These are phyloP conservation scores for Caenorhabditis auriculariae DNA, from an alignment of 2,888 invertebrate genomes.

Conservation along the genomic window DNA sequence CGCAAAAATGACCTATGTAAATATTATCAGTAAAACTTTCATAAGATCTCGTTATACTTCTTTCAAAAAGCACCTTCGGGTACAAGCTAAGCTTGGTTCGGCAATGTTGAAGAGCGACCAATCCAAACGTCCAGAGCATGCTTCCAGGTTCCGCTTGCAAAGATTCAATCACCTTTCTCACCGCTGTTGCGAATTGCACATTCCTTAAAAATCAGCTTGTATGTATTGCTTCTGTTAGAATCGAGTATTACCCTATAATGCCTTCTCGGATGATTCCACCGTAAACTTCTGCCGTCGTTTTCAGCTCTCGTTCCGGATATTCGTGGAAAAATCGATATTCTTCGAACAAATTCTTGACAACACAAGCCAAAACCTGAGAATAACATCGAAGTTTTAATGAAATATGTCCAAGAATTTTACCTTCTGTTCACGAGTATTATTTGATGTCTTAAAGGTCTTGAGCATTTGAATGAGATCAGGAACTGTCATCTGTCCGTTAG, in stretches of 20 bases:
- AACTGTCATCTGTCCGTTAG: constrained; percentile 71
- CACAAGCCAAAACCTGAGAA: constrained; percentile 80
- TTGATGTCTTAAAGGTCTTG: constrained; percentile 90
- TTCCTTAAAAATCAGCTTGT: constrained; percentile 25
- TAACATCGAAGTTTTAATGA: background rate
- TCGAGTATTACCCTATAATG: constrained; percentile 65
- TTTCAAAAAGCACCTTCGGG: constrained; percentile 70
- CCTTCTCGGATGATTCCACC: constrained; percentile 73
- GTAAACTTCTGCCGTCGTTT: constrained; percentile 94
- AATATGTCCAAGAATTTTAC: constrained; percentile 5
- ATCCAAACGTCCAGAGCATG: constrained; percentile 95
- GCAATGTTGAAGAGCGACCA: constrained; percentile 84
- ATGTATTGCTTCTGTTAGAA: background rate
- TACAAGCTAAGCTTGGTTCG: constrained; percentile 86
- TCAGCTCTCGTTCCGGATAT: constrained; percentile 95
- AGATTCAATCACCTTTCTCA: constrained; percentile 66
- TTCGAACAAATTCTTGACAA: constrained; percentile 94
- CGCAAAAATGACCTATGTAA: too few species aligned
- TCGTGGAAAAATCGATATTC: constrained; percentile 98
- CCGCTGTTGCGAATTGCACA: constrained; percentile 59
- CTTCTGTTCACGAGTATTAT: constrained; percentile 75
- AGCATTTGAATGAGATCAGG: constrained; percentile 94
- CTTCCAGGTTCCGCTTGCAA: constrained; percentile 82
- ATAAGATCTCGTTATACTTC: too few species aligned
- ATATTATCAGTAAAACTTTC: too few species aligned